phyloP scores from a whole-genome alignment of 2,888 invertebrate genomes.

The Exephanes ischioxanthus region DNA sequence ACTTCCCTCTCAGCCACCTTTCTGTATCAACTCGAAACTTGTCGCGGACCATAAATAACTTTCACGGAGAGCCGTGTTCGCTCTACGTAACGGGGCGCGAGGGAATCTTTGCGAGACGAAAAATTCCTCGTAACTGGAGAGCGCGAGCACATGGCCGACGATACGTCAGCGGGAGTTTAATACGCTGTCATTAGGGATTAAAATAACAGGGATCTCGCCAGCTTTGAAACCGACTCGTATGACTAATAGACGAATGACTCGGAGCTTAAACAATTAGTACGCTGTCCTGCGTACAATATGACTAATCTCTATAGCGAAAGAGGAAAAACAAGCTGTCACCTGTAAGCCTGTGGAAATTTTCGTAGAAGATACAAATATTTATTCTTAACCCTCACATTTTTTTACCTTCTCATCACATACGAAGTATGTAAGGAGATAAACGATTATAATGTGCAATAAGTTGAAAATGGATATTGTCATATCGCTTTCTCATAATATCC shows the following conservation, averaged over 20 bases:
- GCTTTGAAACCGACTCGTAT: slow-evolving; percentile 37
- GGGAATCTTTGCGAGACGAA: slow-evolving; percentile 8
- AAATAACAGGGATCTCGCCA: slow-evolving; percentile 36
- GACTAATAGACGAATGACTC: slow-evolving; percentile 53
- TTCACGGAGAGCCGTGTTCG: slow-evolving; percentile 13
- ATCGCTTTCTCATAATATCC: no score
- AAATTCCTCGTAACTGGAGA: slow-evolving; percentile 21
- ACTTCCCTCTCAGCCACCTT: slow-evolving; percentile 63
- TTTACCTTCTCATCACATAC: no score
- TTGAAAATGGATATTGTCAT: no score
- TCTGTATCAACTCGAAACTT: slow-evolving; percentile 37
- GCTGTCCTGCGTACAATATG: slow-evolving; percentile 24
- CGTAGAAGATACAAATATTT: no score
- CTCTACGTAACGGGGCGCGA: background rate
- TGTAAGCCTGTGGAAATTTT: background rate
- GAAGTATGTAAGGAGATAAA: no score
- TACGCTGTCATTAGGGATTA: slow-evolving; percentile 47
- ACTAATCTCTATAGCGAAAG: slow-evolving; percentile 35
- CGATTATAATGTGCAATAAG: no score
- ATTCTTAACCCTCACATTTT: no score
- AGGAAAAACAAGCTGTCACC: background rate
- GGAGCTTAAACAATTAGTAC: slow-evolving; percentile 47
- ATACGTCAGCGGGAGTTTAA: slow-evolving; percentile 42
- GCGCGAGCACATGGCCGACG: background rate
- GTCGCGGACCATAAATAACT: background rate